Conservation (phyloP, 2,113 vertebrate species). For the Lasiurus cinereus region DNA sequence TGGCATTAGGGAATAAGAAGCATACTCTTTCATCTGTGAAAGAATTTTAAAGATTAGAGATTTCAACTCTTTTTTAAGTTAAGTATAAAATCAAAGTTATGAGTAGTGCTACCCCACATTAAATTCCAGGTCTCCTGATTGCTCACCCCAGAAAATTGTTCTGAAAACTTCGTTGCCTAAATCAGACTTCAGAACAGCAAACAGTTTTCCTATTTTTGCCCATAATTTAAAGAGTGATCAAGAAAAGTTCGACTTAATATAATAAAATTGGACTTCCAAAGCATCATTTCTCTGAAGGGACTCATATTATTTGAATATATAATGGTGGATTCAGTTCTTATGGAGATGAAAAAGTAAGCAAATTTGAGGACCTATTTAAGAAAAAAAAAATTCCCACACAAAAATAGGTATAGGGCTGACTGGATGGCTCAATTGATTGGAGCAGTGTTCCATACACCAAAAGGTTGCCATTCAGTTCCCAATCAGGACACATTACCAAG, state of each 20-base stretch:
- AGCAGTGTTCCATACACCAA: too few relatives aligned
- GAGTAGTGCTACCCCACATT: background rate
- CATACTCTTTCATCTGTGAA: background rate
- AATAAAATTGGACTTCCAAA: background rate
- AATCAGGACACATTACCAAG: too few relatives aligned
- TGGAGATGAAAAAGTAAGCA: background rate
- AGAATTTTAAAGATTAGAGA: constrained; percentile 32
- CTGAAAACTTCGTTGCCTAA: background rate
- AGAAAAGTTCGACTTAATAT: constrained; percentile 34
- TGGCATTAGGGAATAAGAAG: constrained; percentile 35
- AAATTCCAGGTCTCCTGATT: constrained; percentile 43
- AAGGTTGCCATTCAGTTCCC: too few relatives aligned
- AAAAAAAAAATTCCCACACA: constrained; percentile 5
- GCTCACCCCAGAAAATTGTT: background rate
- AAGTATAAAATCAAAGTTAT: background rate
- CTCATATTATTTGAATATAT: background rate
- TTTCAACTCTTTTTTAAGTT: background rate
- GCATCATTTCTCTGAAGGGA: background rate
- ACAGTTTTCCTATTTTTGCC: background rate
- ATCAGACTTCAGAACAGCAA: background rate
- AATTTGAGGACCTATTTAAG: constrained; percentile 19
- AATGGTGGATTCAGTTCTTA: background rate
- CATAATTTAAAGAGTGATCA: background rate
- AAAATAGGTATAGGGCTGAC: background rate
- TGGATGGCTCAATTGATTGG: too few relatives aligned